Evolutionary conservation across 2,797 vertebrate species (phyloP), one percentile per base, ranked within the genome.

Genomic region (Chloroceryle inda): DNA sequence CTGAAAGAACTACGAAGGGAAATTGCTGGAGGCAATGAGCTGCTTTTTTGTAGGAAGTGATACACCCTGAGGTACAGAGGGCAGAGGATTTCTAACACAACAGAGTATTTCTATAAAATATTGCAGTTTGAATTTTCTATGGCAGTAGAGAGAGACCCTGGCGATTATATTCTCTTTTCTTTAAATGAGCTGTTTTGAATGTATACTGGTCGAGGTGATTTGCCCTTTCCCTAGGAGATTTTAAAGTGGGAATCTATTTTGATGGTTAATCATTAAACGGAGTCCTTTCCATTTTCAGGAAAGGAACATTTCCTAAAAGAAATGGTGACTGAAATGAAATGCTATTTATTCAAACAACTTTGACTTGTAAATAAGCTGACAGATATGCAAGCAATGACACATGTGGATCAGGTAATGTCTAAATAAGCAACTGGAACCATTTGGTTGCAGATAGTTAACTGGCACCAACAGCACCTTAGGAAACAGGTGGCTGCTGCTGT

Each of bases 201-300:
- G 11, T 40, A 22, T 29, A 33, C 38, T 76, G 63, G 76, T 77
- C 37, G 27, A 62, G 87, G 67, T 9, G 68, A 73, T 71, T 82
- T 89, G 55, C 37, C 2, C 33, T 93, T 94, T 95, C 75, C 61
- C 76, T 79, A 7, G 73, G 42, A 88, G 82, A 42, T 55, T 81
- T 71, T 73, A 66, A 92, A 91, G 58, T 38, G 10, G 33, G 79
- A 94, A 40, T 69, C 35, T 88, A 21, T 92, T 95, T 84, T 88
- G 77, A 67, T 82, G 71, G 94, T 96, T 95, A 97, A 96, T 94
- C 82, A 94, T 94, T 96, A 96, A 94, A 91, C 17, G 8, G 58
- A 84, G 73, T 66, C 67, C 79, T 89, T 91, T 88, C 76, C 27
- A 45, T 93, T 94, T 94, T 67, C 89, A 92, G 63, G 91, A 78